Evolutionary conservation across 35 echinoderm and acorn worm genomes (phyloP).

Genomic region (Ophiothrix spiculata): DNA sequence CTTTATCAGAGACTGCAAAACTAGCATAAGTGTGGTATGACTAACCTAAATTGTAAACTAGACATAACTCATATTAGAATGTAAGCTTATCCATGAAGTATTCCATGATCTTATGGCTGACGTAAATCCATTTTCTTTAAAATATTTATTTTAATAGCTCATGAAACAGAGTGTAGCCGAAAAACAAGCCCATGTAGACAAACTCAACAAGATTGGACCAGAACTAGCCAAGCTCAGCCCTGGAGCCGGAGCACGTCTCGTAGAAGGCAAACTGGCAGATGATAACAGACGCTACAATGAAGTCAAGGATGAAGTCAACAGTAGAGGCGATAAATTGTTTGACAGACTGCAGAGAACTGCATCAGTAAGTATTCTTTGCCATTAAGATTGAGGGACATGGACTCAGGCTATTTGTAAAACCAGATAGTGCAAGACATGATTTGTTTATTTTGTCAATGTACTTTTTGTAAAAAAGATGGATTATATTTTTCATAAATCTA

Average conservation of each 20-base stretch:
- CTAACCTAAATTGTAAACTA: background rate
- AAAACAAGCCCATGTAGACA: conserved; percentile 89
- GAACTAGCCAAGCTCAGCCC: conserved; percentile 81
- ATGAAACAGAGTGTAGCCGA: conserved; percentile 92
- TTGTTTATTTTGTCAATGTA: too few relatives aligned
- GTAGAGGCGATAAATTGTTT: conserved; percentile 83
- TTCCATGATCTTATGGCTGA: background rate
- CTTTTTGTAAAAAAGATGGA: too few relatives aligned
- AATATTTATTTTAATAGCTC: conserved; percentile 50
- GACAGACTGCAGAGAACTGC: conserved; percentile 78
- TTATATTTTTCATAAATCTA: too few relatives aligned
- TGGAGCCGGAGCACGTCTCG: conserved; percentile 54
- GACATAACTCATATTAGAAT: background rate
- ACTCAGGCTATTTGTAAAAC: background rate
- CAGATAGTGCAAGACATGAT: too few relatives aligned
- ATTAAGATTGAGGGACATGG: background rate
- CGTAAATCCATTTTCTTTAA: background rate
- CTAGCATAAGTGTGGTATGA: background rate
- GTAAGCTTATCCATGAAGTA: background rate
- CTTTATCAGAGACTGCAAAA: background rate
- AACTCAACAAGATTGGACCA: conserved; percentile 86
- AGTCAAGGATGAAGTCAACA: conserved; percentile 86
- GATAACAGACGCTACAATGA: conserved; percentile 93
- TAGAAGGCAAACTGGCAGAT: conserved; percentile 83
- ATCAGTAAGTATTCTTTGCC: conserved; percentile 59